phyloP scores from a whole-genome alignment of 2,888 invertebrate species.

The Lobophora halterata region DNA sequence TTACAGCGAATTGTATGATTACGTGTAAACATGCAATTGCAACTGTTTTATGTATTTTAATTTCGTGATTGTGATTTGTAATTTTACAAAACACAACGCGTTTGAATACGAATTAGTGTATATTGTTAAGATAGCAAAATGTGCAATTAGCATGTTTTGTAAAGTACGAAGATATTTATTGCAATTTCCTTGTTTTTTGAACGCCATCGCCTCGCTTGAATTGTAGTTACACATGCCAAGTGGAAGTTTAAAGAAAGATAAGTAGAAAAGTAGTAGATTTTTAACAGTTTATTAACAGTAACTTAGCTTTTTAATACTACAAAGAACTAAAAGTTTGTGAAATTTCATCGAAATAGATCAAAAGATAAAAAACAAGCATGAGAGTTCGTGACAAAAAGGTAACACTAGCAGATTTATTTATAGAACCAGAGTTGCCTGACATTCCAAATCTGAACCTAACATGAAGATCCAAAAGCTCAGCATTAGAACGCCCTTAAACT shows the following conservation, averaged over 20 bases:
- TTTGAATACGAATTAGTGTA: slow-evolving; percentile 43
- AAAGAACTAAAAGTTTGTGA: too few relatives aligned
- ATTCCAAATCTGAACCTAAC: too few relatives aligned
- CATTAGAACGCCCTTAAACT: too few relatives aligned
- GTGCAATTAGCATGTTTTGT: slow-evolving; percentile 43
- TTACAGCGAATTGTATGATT: slow-evolving; percentile 51
- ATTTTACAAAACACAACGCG: slow-evolving; percentile 40
- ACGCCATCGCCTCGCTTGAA: slow-evolving; percentile 5
- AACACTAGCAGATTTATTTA: too few relatives aligned
- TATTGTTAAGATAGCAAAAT: slow-evolving; percentile 49
- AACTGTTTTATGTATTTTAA: slow-evolving; percentile 38
- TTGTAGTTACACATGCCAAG: slow-evolving; percentile 8
- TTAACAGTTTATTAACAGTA: too few relatives aligned
- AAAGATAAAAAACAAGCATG: too few relatives aligned
- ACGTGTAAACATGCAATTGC: slow-evolving; percentile 53
- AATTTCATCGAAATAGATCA: too few relatives aligned
- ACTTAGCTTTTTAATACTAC: too few relatives aligned
- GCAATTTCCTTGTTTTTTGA: slow-evolving; percentile 10
- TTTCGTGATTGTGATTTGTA: slow-evolving; percentile 51
- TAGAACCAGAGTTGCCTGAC: too few relatives aligned
- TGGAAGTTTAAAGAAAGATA: background rate
- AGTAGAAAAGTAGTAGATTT: too few relatives aligned
- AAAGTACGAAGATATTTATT: slow-evolving; percentile 21
- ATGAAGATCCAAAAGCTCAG: too few relatives aligned
- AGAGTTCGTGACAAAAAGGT: too few relatives aligned